Evolutionary conservation across 2,113 vertebrate species (phyloP).

Genomic region (Forbesichthys agassizii): DNA sequence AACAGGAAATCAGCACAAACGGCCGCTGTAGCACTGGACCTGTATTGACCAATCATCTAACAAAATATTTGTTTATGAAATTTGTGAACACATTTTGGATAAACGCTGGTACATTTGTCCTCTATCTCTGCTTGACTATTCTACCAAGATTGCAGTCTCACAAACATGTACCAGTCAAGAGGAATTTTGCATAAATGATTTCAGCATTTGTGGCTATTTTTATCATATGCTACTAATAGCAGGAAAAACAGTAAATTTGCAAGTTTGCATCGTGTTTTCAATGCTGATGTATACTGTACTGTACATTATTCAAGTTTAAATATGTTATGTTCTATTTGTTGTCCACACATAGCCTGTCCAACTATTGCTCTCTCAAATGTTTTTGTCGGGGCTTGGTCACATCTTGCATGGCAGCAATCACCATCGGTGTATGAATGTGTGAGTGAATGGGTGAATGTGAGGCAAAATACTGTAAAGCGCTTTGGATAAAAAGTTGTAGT

Average conservation of each 20-base stretch:
- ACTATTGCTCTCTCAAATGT: too few species aligned
- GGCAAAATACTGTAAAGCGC: too few species aligned
- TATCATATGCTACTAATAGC: constrained; percentile 21
- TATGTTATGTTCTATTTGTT: too few species aligned
- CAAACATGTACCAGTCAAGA: constrained; percentile 42
- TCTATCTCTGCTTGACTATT: constrained; percentile 37
- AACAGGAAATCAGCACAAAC: constrained; percentile 24
- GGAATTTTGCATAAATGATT: constrained; percentile 21
- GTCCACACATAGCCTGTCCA: too few species aligned
- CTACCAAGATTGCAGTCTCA: constrained; percentile 33
- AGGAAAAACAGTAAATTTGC: constrained; percentile 38
- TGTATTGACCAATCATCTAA: constrained; percentile 27
- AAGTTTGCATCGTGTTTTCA: constrained; percentile 48
- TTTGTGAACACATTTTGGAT: constrained; percentile 16
- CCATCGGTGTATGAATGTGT: too few species aligned
- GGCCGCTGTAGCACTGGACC: constrained; percentile 12
- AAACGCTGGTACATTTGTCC: constrained; percentile 36
- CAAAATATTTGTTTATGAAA: neutral
- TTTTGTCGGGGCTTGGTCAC: too few species aligned
- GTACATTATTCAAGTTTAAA: too few species aligned
- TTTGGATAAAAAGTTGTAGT: too few species aligned
- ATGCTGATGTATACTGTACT: too few species aligned
- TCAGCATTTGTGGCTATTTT: constrained; percentile 27
- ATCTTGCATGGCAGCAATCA: too few species aligned
- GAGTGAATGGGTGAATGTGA: too few species aligned